phyloP scores from a whole-genome alignment of 2,113 vertebrate genomes.

The Circaetus cinerascens region DNA sequence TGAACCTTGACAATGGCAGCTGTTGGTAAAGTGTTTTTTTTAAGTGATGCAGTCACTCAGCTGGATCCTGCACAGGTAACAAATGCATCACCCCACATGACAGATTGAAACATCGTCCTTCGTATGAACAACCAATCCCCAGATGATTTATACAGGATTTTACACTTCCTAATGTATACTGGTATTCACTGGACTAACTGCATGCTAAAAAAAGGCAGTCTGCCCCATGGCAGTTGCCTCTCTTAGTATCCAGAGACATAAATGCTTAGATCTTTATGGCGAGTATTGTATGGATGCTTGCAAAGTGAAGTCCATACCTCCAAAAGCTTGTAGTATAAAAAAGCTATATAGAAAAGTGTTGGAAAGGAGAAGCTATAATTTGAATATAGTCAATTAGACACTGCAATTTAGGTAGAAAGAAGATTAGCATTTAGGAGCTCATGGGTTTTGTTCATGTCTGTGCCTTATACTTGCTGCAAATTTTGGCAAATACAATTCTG shows the following conservation, averaged over 20 bases:
- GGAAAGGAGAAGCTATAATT: neutral
- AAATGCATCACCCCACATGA: neutral
- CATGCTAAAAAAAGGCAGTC: neutral
- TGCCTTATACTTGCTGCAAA: neutral
- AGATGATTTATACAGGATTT: neutral
- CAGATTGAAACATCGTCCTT: neutral
- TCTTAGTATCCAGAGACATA: neutral
- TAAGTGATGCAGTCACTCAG: neutral
- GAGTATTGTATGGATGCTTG: neutral
- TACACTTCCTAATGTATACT: neutral
- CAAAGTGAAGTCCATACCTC: neutral
- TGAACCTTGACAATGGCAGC: neutral
- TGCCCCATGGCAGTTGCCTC: neutral
- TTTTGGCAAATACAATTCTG: neutral
- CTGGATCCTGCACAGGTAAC: neutral
- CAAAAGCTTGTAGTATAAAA: neutral
- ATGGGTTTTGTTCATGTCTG: neutral
- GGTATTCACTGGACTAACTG: neutral
- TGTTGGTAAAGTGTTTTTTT: neutral
- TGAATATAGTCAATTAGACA: neutral
- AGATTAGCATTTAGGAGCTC: neutral
- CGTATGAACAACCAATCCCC: neutral
- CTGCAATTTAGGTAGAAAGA: neutral
- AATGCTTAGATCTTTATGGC: neutral
- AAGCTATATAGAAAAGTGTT: rapidly evolving